Base-by-base conservation (phyloP, 2,888 invertebrate genomes). In the Meteorus cinctellus region DNA sequence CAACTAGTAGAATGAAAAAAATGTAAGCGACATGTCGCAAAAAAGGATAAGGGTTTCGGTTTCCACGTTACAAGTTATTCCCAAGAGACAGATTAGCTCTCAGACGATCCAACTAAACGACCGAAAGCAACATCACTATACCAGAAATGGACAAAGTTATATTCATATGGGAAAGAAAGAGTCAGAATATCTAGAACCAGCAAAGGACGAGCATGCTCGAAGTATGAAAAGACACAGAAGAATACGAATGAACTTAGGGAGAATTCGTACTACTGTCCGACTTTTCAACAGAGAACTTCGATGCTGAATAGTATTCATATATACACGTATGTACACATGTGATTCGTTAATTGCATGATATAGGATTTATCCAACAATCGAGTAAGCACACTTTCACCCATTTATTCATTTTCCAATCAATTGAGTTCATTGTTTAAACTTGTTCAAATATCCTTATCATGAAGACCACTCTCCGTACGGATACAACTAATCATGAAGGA, bases 51-150 rank as follows among this genome's bases (percentile, higher is more conserved):
- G 82, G 82, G 82, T 84, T 85, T 86, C 86, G 85, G 85, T 88
- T 86, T 83, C 81, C 77, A n/a, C 79, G 82, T 87, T 88, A 84
- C 84, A 81, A 85, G 85, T 86, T 87, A 86, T 86, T 87, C 86
- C 82, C 83, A 70, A 79, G 82, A 84, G 85, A 85, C 81, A 88
- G 86, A 88, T 88, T 89, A 88, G 86, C 83, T 80, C 77, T 74
- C 77, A 77, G 80, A 78, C 81, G 81, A 81, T 84, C 83, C 78
- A 72, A 76, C 72, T 63, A 78, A 74, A 80, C 79, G 76, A 74
- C 74, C 63, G 67, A 77, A 71, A 78, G 72, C 59, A 34, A 55
- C 60, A 70, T 19, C 59, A 24, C 16, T 36, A 60, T 19, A 69
- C 29, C 10, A 79, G 55, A 79, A 76, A 76, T 75, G 4, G 34